Conservation (phyloP, 2,888 invertebrate species). For the Lycia hirtaria region DNA sequence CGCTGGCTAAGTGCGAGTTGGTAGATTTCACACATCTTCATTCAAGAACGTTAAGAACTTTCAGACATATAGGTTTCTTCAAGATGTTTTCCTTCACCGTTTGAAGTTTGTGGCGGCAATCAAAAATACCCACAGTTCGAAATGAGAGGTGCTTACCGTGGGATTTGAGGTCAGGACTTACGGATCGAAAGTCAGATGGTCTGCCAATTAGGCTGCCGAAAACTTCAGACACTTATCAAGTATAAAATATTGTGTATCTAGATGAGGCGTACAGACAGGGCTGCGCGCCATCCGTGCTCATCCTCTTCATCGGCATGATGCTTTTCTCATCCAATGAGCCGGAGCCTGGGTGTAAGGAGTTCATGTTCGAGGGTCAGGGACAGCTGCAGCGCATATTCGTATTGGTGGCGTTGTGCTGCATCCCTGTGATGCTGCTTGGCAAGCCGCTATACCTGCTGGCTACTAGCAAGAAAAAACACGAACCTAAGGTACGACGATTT, state of each 20-base stretch:
- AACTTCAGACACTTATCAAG: too few relatives aligned
- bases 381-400: conserved; percentile 91
- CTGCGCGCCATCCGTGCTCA: conserved; percentile 98
- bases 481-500: conserved; percentile 57
- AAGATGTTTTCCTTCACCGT: too few relatives aligned
- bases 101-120: too few relatives aligned
- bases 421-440: conserved; percentile 97
- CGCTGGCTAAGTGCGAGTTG: too few relatives aligned
- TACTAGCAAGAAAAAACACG: conserved; percentile 64
- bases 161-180: too few relatives aligned
- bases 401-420: conserved; percentile 91
- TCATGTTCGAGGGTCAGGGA: conserved; percentile 90
- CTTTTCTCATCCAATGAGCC: conserved; percentile 89
- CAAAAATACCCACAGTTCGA: too few relatives aligned
- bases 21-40: too few relatives aligned
- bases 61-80: too few relatives aligned
- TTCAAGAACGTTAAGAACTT: too few relatives aligned
- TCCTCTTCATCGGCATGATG: conserved; percentile 99
- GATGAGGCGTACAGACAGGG: conserved; percentile 70
- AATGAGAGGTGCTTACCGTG: too few relatives aligned
- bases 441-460: conserved; percentile 93
- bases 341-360: conserved; percentile 81
- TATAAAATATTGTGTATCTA: conserved; percentile 49
- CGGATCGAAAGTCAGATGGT: too few relatives aligned
- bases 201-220: too few relatives aligned